These are phyloP conservation scores for Clostera curtula DNA, from an alignment of 2,888 invertebrate genomes.

Conservation along the genomic window DNA sequence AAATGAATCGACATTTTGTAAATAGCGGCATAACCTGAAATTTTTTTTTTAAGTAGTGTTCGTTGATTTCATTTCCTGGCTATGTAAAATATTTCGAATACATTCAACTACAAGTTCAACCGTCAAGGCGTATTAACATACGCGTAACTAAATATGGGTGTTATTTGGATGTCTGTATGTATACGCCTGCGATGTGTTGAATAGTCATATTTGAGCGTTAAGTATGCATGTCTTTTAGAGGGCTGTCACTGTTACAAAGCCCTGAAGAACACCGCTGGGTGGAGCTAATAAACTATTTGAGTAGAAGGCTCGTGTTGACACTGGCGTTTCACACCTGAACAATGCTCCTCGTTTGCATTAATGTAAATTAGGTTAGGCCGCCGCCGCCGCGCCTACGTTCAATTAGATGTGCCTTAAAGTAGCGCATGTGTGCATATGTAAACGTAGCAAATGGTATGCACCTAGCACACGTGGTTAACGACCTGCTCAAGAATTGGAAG, in stretches of 20 bases:
- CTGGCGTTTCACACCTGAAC: constrained; percentile 74
- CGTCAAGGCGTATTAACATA: constrained; percentile 7
- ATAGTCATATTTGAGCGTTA: constrained; percentile 61
- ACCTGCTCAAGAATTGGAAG: constrained; percentile 14
- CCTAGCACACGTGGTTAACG: constrained; percentile 18
- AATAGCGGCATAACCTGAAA: too few relatives aligned
- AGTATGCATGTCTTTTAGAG: constrained; percentile 62
- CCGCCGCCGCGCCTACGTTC: constrained; percentile 65
- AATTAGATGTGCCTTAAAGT: constrained; percentile 69
- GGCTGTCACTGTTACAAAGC: constrained; percentile 66
- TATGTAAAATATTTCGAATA: too few relatives aligned
- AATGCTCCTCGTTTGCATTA: constrained; percentile 74
- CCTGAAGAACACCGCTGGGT: constrained; percentile 64
- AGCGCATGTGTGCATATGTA: constrained; percentile 60
- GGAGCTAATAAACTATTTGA: constrained; percentile 74
- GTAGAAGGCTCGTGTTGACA: constrained; percentile 70
- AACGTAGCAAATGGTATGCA: constrained; percentile 41
- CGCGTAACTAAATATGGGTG: constrained; percentile 10
- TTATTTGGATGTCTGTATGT: constrained; percentile 31
- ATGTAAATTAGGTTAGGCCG: constrained; percentile 73
- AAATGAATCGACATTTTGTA: too few relatives aligned
- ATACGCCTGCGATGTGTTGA: constrained; percentile 42
- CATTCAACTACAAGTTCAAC: too few relatives aligned
- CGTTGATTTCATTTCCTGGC: too few relatives aligned
- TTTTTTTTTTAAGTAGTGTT: too few relatives aligned